Evolutionary conservation across 2,797 vertebrate genomes (phyloP), one percentile per base, ranked within the genome.

Genomic region (Falco biarmicus): DNA sequence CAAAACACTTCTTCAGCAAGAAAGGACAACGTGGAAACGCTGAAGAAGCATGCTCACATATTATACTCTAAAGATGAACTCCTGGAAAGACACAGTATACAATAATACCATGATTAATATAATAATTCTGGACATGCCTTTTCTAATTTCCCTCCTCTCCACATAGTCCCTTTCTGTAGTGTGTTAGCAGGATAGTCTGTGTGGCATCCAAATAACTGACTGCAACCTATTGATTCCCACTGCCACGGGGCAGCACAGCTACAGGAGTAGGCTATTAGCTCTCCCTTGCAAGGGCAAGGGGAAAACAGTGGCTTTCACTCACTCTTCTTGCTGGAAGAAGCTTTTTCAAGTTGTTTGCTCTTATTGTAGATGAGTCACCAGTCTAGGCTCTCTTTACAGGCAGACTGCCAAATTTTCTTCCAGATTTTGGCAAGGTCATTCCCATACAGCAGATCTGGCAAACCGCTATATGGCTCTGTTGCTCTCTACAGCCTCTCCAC

Each of bases 341-440:
- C 22, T 75, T 65, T 90, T 63, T 77, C 73, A 59, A 82, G 70
- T 60, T 94, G 41, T 78, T 90, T 87, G 59, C 78, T 82, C 48
- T 73, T 83, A 51, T 19, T 69, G 53, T 57, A 91, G 79, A 84
- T 80, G 82, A 94, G 53, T 95, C 95, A 94, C 68, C 32, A 89
- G 70, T 71, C 74, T 84, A 66, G 75, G 45, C 48, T 74, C 63
- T 90, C 78, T 90, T 74, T 45, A 77, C 15, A 87, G 75, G 78
- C 61, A 91, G 61, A 75, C 16, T 54, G 78, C 75, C 90, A 96
- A 82, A 21, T 75, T 83, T 90, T 69, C 65, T 90, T 93, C 71
- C 5, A 3, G 64, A 69, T 89, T 74, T 73, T 91, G 69, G 63
- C 76, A 92, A 85, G 47, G 65, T 93, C 96, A 91, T 90, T 94